Evolutionary conservation across 2,113 vertebrate genomes (phyloP), one percentile per base, ranked within the genome.

Genomic region (Gnathonemus longibarbis): DNA sequence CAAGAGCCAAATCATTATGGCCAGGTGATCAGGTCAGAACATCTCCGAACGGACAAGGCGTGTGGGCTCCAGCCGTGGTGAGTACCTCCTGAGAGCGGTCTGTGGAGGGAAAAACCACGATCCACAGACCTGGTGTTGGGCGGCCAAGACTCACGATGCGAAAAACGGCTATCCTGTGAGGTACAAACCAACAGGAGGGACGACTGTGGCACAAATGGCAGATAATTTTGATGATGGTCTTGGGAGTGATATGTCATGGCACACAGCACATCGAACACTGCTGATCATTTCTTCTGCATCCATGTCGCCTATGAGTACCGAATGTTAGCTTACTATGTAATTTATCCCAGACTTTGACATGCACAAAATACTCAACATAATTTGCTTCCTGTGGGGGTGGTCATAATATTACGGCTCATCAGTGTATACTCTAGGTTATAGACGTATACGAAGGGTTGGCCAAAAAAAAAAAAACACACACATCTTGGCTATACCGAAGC

Each of bases 201-300:
- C 3, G 27, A 66, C 62, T 11, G n/a, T 66, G 62, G 10, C n/a
- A 31, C n/a, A 66, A 66, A 31, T 3, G 62, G 62, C 3, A 66
- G 3, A 27, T 66, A 11, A 66, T 66, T 66, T 66, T 66, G n/a
- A 66, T 66, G 62, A 66, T 66, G n/a, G 62, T 66, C 62, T 27
- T 9, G n/a, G n/a, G 9, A 27, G n/a, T 31, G 7, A 66, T 11
- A 5, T 66, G n/a, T 66, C 62, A 0, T 31, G 62, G 27, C 10
- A 27, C n/a, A 31, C 62, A 11, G 62, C 2, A 27, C 62, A 3
- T 11, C n/a, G 2, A 27, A 10, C n/a, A 2, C 62, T 10, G 62
- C 62, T 13, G n/a, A 1, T 27, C n/a, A 88, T 92, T 87, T 88
- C 83, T 92, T 92, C 91, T 91, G 91, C 91, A 91, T 90, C 88